A percentile compares a stretch with the other conserved stretches of the same genome.
These are phyloP conservation scores for Taenioides sp. DNA, from an alignment of 2,797 vertebrate species.

Conservation along the genomic window DNA sequence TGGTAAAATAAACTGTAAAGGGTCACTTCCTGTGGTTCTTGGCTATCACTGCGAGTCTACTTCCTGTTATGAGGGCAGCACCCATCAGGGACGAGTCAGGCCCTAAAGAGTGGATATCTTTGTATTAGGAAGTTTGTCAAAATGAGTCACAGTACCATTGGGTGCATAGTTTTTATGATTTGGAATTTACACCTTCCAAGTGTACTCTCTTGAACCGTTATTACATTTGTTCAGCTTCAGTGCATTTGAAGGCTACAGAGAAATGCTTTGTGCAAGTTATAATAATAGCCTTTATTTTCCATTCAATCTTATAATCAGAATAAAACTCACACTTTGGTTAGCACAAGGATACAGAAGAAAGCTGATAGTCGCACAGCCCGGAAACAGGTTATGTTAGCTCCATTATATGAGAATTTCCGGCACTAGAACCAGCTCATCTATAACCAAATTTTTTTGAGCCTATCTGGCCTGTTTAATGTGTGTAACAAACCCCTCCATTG, in stretches of 20 bases:
- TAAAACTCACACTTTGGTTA: not conserved
- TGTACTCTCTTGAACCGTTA: not conserved
- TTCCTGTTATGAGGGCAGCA: slow-evolving; percentile 62
- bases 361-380: not conserved
- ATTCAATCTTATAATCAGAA: not conserved
- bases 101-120: slow-evolving; percentile 11
- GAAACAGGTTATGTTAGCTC: too few species aligned
- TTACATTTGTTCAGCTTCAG: not conserved
- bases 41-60: slow-evolving; percentile 59
- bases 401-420: too few species aligned
- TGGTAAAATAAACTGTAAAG: slow-evolving; percentile 32
- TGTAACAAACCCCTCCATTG: too few species aligned
- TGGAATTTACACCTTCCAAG: slow-evolving; percentile 11
- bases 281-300: slow-evolving; percentile 6
- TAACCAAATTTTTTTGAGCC: too few species aligned
- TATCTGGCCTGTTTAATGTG: too few species aligned
- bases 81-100: slow-evolving; percentile 39
- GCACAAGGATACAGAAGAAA: slow-evolving; percentile 11
- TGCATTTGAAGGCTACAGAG: slow-evolving; percentile 10
- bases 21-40: slow-evolving; percentile 54
- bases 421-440: too few species aligned
- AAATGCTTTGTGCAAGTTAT: slow-evolving; percentile 13
- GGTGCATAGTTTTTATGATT: not conserved
- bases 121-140: slow-evolving; percentile 2
- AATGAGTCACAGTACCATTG: not conserved